A percentile compares a stretch with the other conserved stretches of the same genome.
These are phyloP conservation scores for Chauna torquata DNA, from an alignment of 2,113 vertebrate species.

Conservation along the genomic window DNA sequence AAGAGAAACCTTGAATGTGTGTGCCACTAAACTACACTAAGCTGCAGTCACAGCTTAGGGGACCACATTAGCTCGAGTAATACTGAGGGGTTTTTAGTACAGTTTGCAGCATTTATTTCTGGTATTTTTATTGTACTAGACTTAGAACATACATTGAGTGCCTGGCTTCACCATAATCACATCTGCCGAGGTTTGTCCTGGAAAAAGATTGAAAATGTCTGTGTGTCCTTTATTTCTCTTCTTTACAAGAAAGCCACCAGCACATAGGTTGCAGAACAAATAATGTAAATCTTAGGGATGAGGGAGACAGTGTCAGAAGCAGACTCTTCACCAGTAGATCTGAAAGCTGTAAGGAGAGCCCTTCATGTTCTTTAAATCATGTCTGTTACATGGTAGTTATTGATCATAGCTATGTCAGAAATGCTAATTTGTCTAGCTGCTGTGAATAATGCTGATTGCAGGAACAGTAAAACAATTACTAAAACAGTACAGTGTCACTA, in stretches of 20 bases:
- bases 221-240: background rate
- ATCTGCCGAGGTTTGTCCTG: background rate
- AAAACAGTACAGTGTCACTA: background rate
- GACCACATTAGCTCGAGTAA: background rate
- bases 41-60: background rate
- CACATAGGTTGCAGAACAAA: background rate
- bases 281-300: background rate
- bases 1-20: background rate
- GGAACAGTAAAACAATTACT: background rate
- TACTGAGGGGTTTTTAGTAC: background rate
- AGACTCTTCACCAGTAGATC: background rate
- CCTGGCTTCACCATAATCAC: background rate
- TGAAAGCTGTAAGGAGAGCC: background rate
- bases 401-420: background rate
- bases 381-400: background rate
- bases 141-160: background rate
- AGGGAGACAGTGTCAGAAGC: background rate
- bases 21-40: background rate
- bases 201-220: background rate
- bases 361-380: background rate
- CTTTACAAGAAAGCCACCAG: background rate
- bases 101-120: background rate
- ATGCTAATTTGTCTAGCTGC: background rate
- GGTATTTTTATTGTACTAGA: background rate
- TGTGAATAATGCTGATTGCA: background rate